phyloP scores from a whole-genome alignment of 2,888 invertebrate species.

The Oxystoma pomonae region DNA sequence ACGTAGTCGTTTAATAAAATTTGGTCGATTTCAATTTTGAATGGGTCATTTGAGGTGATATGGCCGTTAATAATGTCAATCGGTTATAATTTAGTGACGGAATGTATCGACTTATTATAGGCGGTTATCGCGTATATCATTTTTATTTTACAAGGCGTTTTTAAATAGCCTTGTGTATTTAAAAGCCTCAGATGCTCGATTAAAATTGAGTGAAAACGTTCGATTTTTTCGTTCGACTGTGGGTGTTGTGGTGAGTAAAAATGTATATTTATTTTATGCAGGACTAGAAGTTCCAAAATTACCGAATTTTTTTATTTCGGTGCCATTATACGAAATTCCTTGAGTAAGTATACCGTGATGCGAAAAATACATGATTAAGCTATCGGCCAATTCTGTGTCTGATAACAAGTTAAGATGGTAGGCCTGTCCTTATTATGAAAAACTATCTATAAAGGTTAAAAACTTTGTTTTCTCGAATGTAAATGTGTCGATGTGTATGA shows the following conservation, averaged over 20 bases:
- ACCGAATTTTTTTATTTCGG: conserved; percentile 25
- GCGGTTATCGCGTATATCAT: too few species aligned
- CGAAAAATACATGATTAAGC: conserved; percentile 22
- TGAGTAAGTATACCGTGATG: conserved; percentile 24
- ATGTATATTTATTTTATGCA: conserved; percentile 26
- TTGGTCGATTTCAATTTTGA: conserved; percentile 10
- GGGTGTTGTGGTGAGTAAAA: conserved; percentile 20
- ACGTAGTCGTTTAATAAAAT: conserved; percentile 10
- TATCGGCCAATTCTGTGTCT: conserved; percentile 17
- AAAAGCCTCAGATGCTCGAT: conserved; percentile 17
- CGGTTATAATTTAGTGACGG: conserved; percentile 14
- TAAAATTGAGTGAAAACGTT: conserved; percentile 23
- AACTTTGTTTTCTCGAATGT: conserved; percentile 22
- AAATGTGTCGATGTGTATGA: conserved; percentile 20
- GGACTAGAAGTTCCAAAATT: conserved; percentile 20
- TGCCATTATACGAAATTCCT: conserved; percentile 25
- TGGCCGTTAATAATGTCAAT: conserved; percentile 13
- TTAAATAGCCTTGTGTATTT: conserved; percentile 12
- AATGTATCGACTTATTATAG: conserved; percentile 13
- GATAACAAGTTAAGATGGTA: conserved; percentile 12
- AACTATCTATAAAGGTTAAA: conserved; percentile 25
- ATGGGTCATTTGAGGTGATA: conserved; percentile 10
- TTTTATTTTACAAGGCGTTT: too few species aligned
- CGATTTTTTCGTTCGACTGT: conserved; percentile 23
- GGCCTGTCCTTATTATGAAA: conserved; percentile 26